Evolutionary conservation across 1,140 invertebrate species (phyloP).

Genomic region (Pseudoatta argentina): DNA sequence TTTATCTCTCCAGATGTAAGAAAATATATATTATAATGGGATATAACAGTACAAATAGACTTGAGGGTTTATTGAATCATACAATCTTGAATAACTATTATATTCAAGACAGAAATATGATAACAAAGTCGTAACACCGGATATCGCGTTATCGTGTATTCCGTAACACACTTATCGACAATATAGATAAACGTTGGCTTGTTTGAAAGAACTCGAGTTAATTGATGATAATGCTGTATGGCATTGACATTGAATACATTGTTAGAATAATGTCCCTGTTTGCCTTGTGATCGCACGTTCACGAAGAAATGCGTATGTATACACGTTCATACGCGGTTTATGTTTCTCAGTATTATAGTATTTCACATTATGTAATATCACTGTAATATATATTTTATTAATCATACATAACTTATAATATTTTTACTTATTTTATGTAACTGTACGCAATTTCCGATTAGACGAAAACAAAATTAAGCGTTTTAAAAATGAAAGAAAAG

Average conservation of each 20-base stretch:
- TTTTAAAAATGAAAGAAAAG: background rate
- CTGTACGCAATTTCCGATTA: background rate
- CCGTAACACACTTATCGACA: conserved; percentile 26
- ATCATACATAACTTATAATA: background rate
- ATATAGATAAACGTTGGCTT: conserved; percentile 50
- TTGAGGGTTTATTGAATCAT: background rate
- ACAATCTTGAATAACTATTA: conserved; percentile 45
- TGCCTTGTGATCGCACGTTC: background rate
- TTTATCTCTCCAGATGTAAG: background rate
- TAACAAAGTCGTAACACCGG: conserved; percentile 44
- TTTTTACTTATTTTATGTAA: background rate
- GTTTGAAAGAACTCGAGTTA: conserved; percentile 40
- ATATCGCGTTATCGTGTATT: conserved; percentile 57
- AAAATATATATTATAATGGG: background rate
- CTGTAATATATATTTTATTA: background rate
- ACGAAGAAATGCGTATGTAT: background rate
- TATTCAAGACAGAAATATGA: conserved; percentile 23
- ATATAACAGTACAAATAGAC: background rate
- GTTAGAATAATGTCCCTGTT: conserved; percentile 28
- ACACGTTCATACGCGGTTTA: background rate
- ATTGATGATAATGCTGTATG: conserved; percentile 36
- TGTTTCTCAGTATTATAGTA: background rate
- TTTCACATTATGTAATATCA: background rate
- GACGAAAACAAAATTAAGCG: background rate
- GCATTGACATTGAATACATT: conserved; percentile 55